Conservation (phyloP, 2,888 invertebrate genomes). For the Lepetodrilus schrolli region DNA sequence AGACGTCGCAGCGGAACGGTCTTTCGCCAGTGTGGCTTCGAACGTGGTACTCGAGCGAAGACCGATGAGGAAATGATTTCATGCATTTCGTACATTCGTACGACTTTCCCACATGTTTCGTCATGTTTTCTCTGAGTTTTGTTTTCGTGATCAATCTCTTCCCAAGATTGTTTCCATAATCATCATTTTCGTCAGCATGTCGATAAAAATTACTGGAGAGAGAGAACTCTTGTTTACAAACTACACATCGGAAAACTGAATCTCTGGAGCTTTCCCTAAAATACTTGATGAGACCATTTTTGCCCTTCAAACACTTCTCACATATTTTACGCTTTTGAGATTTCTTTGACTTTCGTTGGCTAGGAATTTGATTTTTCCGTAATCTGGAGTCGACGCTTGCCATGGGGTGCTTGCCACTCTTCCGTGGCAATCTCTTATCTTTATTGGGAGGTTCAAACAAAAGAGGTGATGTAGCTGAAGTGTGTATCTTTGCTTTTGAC, state of each 20-base stretch:
- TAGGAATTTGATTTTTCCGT: no score
- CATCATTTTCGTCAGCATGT: neutral
- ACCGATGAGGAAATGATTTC: neutral
- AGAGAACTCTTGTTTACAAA: neutral
- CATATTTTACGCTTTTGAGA: no score
- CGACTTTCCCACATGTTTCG: neutral
- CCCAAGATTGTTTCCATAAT: neutral
- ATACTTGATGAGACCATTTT: no score
- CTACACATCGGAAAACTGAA: neutral
- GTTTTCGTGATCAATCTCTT: neutral
- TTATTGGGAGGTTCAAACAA: no score
- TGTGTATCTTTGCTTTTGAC: no score
- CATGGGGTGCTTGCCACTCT: no score
- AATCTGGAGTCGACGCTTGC: no score
- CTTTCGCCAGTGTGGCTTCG: neutral
- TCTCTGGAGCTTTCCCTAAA: no score
- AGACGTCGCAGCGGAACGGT: neutral
- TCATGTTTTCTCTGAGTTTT: neutral
- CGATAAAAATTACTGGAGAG: neutral
- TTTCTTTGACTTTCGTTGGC: no score
- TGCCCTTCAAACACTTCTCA: no score
- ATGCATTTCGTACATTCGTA: neutral
- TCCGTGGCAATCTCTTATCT: no score
- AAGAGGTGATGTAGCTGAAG: no score
- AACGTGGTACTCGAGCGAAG: slow-evolving; percentile 1